Evolutionary conservation across 2,797 vertebrate species (phyloP).

Genomic region (Otolemur crassicaudatus): DNA sequence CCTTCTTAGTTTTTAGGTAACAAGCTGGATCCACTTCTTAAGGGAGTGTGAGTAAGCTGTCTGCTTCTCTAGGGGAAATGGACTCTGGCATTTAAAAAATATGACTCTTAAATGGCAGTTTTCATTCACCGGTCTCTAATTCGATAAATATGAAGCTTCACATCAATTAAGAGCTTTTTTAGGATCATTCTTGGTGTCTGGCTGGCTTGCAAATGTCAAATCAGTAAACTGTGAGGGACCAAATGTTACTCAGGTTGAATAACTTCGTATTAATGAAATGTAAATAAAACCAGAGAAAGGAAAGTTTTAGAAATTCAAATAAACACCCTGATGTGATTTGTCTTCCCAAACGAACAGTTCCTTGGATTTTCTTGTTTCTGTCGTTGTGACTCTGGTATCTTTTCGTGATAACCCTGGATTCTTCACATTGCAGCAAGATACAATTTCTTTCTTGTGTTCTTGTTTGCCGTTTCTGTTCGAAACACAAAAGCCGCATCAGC

Average conservation of each 20-base stretch:
- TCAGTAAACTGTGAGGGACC: slow-evolving; percentile 24
- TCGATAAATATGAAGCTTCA: background rate
- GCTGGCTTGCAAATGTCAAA: slow-evolving; percentile 49
- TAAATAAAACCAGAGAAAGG: slow-evolving; percentile 63
- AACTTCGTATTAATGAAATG: slow-evolving; percentile 63
- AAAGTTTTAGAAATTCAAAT: slow-evolving; percentile 69
- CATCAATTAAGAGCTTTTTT: slow-evolving; percentile 37
- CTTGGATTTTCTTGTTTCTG: slow-evolving; percentile 10
- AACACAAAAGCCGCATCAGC: slow-evolving; percentile 61
- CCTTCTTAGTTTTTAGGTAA: background rate
- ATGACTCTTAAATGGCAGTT: background rate
- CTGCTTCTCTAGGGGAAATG: background rate
- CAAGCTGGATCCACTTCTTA: background rate
- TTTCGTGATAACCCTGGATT: slow-evolving; percentile 64
- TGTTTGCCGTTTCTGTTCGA: slow-evolving; percentile 74
- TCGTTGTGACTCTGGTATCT: slow-evolving; percentile 13
- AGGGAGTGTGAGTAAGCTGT: background rate
- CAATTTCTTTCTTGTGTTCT: slow-evolving; percentile 63
- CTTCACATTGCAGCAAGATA: slow-evolving; percentile 23
- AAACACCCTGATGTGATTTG: slow-evolving; percentile 51
- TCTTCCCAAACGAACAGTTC: slow-evolving; percentile 55
- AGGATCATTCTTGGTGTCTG: slow-evolving; percentile 29
- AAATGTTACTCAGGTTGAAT: slow-evolving; percentile 49
- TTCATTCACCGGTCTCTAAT: slow-evolving; percentile 59
- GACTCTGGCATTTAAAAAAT: background rate